A percentile compares a stretch with the other conserved stretches of the same genome.
Conservation (phyloP, 2,888 invertebrate species). For the Crossocerus cetratus region DNA sequence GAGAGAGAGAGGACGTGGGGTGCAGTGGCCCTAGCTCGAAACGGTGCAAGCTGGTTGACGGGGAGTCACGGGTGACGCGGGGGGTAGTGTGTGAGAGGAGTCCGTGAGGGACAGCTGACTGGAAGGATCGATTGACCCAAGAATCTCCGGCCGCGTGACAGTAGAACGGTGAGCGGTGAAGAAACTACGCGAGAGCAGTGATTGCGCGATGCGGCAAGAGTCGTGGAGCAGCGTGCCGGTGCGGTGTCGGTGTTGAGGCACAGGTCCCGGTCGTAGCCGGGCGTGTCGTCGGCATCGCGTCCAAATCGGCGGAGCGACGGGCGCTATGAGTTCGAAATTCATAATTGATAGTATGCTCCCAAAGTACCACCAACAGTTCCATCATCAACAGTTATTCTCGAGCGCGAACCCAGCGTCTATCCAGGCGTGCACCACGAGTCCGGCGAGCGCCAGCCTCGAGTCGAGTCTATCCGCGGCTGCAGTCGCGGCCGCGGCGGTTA, state of each 20-base stretch:
- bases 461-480: slow-evolving; percentile 82
- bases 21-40: neutral
- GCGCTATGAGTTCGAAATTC: slow-evolving; percentile 94
- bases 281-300: slow-evolving; percentile 65
- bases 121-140: neutral
- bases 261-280: slow-evolving; percentile 56
- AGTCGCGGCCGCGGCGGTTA: slow-evolving; percentile 87
- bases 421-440: slow-evolving; percentile 81
- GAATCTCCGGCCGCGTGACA: neutral
- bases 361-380: slow-evolving; percentile 91
- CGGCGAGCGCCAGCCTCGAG: slow-evolving; percentile 82
- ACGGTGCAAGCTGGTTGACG: neutral
- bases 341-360: slow-evolving; percentile 98
- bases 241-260: slow-evolving; percentile 66
- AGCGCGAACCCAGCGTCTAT: slow-evolving; percentile 86
- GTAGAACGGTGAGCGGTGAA: slow-evolving; percentile 38
- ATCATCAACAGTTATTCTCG: slow-evolving; percentile 83
- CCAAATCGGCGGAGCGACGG: slow-evolving; percentile 54
- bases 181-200: slow-evolving; percentile 47
- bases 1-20: slow-evolving; percentile 1
- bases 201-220: slow-evolving; percentile 71
- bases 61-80: neutral
- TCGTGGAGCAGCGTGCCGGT: slow-evolving; percentile 60
- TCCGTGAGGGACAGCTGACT: too few species aligned
- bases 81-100: neutral